Base-by-base conservation (phyloP, 1,140 invertebrate genomes). In the Pomphorhynchus laevis region DNA sequence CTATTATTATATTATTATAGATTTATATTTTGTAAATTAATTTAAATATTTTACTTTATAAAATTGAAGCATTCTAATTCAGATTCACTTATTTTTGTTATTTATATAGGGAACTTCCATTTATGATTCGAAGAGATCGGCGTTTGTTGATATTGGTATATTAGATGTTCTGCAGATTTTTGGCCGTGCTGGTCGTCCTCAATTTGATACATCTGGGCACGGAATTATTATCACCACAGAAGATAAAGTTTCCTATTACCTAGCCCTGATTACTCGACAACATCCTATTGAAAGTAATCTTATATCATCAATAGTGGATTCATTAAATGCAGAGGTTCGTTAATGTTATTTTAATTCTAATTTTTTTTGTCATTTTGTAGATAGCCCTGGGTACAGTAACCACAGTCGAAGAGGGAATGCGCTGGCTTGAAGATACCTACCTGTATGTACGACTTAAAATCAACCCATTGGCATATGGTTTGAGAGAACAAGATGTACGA, bases 151-250 rank as follows among this genome's bases (percentile, higher is more conserved):
- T 55, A 58, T 99, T 6, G 75, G 76, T 40, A 84, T 95, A 48
- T 59, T 98, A 27, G 89, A 99, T 59, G 84, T 99, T 6, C 62
- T 91, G 42, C 89, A 99, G 67, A 98, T 99, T 45, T 98, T 98
- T 61, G 89, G 89, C 39, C 67, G 89, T 34, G 89, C 89, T 17
- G 89, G 89, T 27, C 65, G 69, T 21, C 86, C 86, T 0, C 65
- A 67, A 51, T 65, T 50, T 51, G 80, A 95, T 43, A 56, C 49
- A 25, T 56, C 51, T 45, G 62, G 89, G 16, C 72, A 86, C 41
- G 89, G 79, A 16, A 73, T 75, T 4, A 93, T 98, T 34, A 86
- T 99, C 20, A 95, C 86, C 0, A 63, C 68, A 0, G 73, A 86
- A 51, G 69, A 74, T 45, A 89, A 89, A 57, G 59, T 99, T 20